Evolutionary conservation across 2,797 vertebrate genomes (phyloP), one percentile per base, ranked within the genome.

Genomic region (Enteromius paludinosus): DNA sequence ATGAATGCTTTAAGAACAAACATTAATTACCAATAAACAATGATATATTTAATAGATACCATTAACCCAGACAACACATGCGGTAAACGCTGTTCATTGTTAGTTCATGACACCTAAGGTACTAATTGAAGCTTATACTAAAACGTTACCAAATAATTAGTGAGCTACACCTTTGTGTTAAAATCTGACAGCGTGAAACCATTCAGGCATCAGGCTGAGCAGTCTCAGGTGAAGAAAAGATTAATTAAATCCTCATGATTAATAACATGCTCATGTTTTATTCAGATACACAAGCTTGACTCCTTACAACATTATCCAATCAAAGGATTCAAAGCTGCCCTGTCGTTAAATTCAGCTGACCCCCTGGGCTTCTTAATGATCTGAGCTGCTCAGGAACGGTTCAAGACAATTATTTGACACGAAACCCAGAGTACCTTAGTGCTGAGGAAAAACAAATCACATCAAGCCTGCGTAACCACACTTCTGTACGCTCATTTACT

Each of bases 301-400:
- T 65, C 65, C 35, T 72, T 35, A 30, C 45, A 12, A 75, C 77
- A 74, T 68, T 61, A 69, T 20, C 83, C 62, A 56, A 75, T 80
- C 62, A 69, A 41, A 84, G 62, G 49, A 62, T 0, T 1, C 33
- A 54, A 82, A 75, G 45, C 61, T 43, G 11, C 47, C 45, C 71
- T 30, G 71, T 43, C 3, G 33, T 72, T 77, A 85, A 81, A 80
- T 18, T 49, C 30, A 65, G 28, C 49, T 66, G 61, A 75, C 72
- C 28, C 62, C 66, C 52, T 45, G 69, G 65, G 62, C 49, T 66
- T 78, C 70, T 38, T 78, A 84, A 78, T 72, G 69, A 79, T 66
- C 56, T 47, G 56, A 85, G 78, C 76, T 70, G 41, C 47, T 85
- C 78, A 43, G 43, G 47, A 83, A 70, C 61, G 74, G 79, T 85